Evolutionary conservation across 2,888 invertebrate genomes (phyloP), one percentile per base, ranked within the genome.

Genomic region (Cyrtodaria siliqua): DNA sequence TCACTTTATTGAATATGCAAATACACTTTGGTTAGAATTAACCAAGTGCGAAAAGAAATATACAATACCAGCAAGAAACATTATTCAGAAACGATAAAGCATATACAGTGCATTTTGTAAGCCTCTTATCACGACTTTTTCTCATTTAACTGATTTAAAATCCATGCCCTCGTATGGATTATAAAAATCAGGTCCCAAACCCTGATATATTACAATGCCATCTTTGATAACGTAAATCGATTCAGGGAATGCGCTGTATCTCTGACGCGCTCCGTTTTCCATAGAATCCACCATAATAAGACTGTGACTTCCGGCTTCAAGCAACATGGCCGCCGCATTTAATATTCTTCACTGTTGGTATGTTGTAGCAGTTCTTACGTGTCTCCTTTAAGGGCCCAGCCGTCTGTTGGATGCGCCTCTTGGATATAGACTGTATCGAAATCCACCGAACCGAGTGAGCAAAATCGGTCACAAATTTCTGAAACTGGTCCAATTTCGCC

Each of bases 321-420:
- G 26, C 20, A 89, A 62, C 2, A 61, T 53, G 23, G 66, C 44
- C 2, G 89, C 87, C 2, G 90, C 89, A 16, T 63, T 55, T 6
- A 86, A 23, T 12, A 90, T 62, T 89, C 83, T 6, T 79, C 64
- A 12, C 87, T 56, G 9, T 38, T 66, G 49, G 52, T 73, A 64
- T 89, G 90, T n/a, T 55, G 27, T 20, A 66, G 57, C 1, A 89
- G 81, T n/a, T 76, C 42, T 53, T 83, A 79, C 44, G 85, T 81
- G 52, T 80, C 81, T 16, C 42, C 59, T 2, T 24, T 42, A 62
- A 89, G 83, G 40, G 61, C 70, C 90, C 90, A 90, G 6, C 87
- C 89, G 33, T 90, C 89, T 6, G 67, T 20, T 0, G 90, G 84
- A 69, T 90, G 90, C 2, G 90, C 89, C 70, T 90, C 90, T 42